Conservation (phyloP, 2,888 invertebrate species). For the Conistra vaccinii region DNA sequence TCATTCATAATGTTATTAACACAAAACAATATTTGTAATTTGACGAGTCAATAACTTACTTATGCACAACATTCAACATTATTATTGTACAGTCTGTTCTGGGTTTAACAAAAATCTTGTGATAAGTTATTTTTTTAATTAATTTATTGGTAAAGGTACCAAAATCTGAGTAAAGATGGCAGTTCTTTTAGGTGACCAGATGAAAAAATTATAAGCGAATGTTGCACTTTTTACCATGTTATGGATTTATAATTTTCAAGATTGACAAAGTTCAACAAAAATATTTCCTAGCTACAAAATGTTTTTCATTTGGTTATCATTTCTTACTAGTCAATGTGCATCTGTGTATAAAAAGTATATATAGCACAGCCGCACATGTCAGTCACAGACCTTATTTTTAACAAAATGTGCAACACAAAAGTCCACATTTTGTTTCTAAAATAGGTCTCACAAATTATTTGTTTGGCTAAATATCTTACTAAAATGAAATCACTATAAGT, state of each 20-base stretch:
- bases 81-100: slow-evolving; percentile 34
- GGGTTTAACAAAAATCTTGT: slow-evolving; percentile 35
- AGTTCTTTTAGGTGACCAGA: slow-evolving; percentile 54
- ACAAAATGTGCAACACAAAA: slow-evolving; percentile 4
- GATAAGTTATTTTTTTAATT: slow-evolving; percentile 35
- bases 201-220: slow-evolving; percentile 41
- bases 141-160: slow-evolving; percentile 39
- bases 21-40: slow-evolving; percentile 40
- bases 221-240: background rate
- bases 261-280: background rate
- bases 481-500: slow-evolving; percentile 50
- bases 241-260: background rate
- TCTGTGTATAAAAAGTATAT: slow-evolving; percentile 63
- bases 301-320: slow-evolving; percentile 57
- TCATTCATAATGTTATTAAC: slow-evolving; percentile 30
- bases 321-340: slow-evolving; percentile 57
- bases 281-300: background rate
- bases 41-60: slow-evolving; percentile 27
- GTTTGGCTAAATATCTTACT: slow-evolving; percentile 71
- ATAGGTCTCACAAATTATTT: slow-evolving; percentile 61
- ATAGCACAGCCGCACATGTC: slow-evolving; percentile 65
- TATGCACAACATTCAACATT: slow-evolving; percentile 19
- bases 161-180: slow-evolving; percentile 60
- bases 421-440: slow-evolving; percentile 36
- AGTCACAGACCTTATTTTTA: slow-evolving; percentile 59